Conservation (phyloP, 2,113 vertebrate species). For the Lagopus leucura region DNA sequence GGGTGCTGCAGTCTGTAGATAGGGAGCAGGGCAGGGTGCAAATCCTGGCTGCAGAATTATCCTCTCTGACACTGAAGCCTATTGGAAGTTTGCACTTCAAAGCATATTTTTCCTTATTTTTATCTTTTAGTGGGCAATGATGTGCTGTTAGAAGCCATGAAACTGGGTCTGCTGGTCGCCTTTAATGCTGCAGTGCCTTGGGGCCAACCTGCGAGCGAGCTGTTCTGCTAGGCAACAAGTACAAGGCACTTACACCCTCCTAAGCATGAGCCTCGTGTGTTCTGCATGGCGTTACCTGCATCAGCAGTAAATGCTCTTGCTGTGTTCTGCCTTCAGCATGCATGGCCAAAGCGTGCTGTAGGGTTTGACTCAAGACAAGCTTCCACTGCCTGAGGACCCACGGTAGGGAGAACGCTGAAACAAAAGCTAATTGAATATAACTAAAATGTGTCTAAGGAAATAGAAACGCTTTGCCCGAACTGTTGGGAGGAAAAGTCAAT, state of each 20-base stretch:
- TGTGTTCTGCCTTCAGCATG: not conserved
- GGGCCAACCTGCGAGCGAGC: not conserved
- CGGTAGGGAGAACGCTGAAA: not conserved
- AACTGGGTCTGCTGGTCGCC: not conserved
- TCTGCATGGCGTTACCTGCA: not conserved
- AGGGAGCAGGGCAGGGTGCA: not conserved
- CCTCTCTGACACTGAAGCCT: not conserved
- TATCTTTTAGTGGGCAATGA: rapidly evolving
- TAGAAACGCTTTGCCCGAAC: not conserved
- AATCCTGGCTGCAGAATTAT: not conserved
- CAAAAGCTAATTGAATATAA: slow-evolving; percentile 6
- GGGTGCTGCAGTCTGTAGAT: not conserved
- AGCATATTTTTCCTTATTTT: not conserved
- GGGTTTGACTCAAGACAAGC: not conserved
- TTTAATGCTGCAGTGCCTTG: not conserved
- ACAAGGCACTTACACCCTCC: rapidly evolving
- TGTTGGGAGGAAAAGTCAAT: slow-evolving; percentile 30
- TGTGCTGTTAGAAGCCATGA: not conserved
- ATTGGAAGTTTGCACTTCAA: not conserved
- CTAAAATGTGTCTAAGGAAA: not conserved
- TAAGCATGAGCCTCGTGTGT: rapidly evolving
- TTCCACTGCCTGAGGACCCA: not conserved
- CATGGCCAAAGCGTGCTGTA: not conserved
- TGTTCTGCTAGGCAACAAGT: not conserved
- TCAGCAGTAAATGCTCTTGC: not conserved